A percentile compares a stretch with the other conserved stretches of the same genome.
phyloP scores from a whole-genome alignment of 1,140 invertebrate genomes.

The Drosophila equinoxialis region DNA sequence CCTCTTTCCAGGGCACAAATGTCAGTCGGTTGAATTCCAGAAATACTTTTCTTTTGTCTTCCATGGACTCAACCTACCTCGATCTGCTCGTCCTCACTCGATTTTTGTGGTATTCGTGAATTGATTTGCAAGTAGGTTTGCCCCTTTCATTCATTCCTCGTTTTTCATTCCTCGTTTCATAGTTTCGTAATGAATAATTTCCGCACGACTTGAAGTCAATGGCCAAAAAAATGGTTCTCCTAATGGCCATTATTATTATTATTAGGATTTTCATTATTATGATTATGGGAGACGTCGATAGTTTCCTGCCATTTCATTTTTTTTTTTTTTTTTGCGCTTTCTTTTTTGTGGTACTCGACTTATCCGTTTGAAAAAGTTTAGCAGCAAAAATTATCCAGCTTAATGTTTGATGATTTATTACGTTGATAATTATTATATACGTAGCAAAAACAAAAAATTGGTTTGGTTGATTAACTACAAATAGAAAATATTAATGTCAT shows the following conservation, averaged over 20 bases:
- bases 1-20: slow-evolving; percentile 51
- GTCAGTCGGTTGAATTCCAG: slow-evolving; percentile 62
- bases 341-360: slow-evolving; percentile 19
- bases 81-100: neutral
- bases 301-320: slow-evolving; percentile 25
- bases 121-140: slow-evolving; percentile 63
- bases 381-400: slow-evolving; percentile 29
- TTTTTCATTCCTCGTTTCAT: slow-evolving; percentile 26
- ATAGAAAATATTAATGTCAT: slow-evolving; percentile 1
- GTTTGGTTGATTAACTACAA: slow-evolving; percentile 45
- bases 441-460: slow-evolving; percentile 13
- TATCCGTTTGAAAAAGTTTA: slow-evolving; percentile 46
- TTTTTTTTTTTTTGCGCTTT: slow-evolving; percentile 18
- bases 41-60: slow-evolving; percentile 58
- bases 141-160: slow-evolving; percentile 40
- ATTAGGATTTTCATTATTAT: slow-evolving; percentile 75
- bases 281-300: slow-evolving; percentile 35
- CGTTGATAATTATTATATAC: slow-evolving; percentile 56
- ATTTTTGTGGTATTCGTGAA: slow-evolving; percentile 61
- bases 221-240: slow-evolving; percentile 69
- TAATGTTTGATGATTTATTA: slow-evolving; percentile 67
- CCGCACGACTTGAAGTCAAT: slow-evolving; percentile 75
- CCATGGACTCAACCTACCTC: neutral
- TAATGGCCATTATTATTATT: slow-evolving; percentile 75
- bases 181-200: slow-evolving; percentile 75